Evolutionary conservation across 2,113 vertebrate genomes (phyloP), one percentile per base, ranked within the genome.

Genomic region (Myiagra hebetior): DNA sequence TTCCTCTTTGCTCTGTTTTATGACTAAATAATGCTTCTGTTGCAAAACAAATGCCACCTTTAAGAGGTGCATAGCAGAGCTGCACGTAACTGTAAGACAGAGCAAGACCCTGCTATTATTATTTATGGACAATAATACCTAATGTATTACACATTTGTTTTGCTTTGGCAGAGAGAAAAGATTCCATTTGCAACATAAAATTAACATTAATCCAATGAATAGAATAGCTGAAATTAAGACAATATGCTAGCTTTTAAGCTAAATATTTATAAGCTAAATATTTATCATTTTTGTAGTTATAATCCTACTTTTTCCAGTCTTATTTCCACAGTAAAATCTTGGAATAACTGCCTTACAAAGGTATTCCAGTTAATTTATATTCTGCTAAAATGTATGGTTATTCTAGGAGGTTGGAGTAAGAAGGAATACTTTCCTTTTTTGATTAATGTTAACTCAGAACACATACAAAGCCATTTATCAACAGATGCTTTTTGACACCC

Each of bases 381-480:
- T 90, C 73, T 90, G 28, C 13, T 94, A 93, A 91, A 90, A 91
- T 75, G 26, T 21, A 35, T 70, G 39, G 59, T 70, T 91, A 57
- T 74, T 86, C 79, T 64, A 57, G 49, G 70, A 88, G 55, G 27
- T 55, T 89, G 69, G 73, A 79, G 94, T 85, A 95, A 94, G 84
- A 77, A 86, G 18, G 27, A 55, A 92, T 59, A 83, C 27, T 84
- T 93, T 91, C 41, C 31, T 92, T 70, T 84, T 87, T 73, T 93
- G 84, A 96, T 94, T 95, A 95, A 95, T 94, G 57, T 64, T 92
- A 77, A 76, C 42, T 73, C 33, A 70, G 47, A 94, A 76, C 72
- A 81, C 63, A 81, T 91, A 91, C 81, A 95, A 94, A 94, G 19
- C 35, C 59, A 67, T 97, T 96, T 87, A 96, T 96, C 82, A 97